Evolutionary conservation across 2,888 invertebrate genomes (phyloP), one percentile per base, ranked within the genome.

Genomic region (Microdon myrmicae): DNA sequence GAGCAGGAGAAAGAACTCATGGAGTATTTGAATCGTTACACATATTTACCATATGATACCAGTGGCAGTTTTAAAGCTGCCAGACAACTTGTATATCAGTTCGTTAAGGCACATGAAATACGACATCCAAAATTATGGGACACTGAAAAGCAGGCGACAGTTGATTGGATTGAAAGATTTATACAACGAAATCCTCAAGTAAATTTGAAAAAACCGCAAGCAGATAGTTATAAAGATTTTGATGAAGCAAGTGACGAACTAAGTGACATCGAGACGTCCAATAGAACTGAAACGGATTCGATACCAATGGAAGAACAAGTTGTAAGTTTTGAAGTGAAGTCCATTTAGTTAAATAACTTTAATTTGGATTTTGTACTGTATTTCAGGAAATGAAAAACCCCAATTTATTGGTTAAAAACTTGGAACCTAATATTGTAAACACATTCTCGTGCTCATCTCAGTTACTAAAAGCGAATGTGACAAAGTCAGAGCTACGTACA

Each of bases 61-160:
- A 64, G 64, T 16, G 51, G 64, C 22, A 64, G 51, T 17, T 64
- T 53, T 23, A 47, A 64, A 14, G 64, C 64, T 1, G 64, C 64
- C 7, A 29, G 64, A 19, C 64, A 64, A 13, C 47, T 64, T 13
- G 64, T 64, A 2, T 64, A 58, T 43, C 64, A 58, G 20, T 64
- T 64, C 35, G 64, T 64, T 14, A 64, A 64, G 10, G 16, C 49
- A 2, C 64, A 64, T 25, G 51, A 64, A 17, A 64, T 64, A 8
- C 56, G 58, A 6, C 64, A 45, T 16, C 64, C 64, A 1, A 64
- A 58, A 8, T 19, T 22, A 20, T 64, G 64, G 64, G 64, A 64
- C 7, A 29, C 53, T 5, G 58, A 64, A 4, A 51, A 64, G 4
- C 58, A 64, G 10, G 64, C 64, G 3, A 43, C 51, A 1, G 37